Evolutionary conservation across 2,888 invertebrate genomes (phyloP).

Genomic region (Phengaris alcon): DNA sequence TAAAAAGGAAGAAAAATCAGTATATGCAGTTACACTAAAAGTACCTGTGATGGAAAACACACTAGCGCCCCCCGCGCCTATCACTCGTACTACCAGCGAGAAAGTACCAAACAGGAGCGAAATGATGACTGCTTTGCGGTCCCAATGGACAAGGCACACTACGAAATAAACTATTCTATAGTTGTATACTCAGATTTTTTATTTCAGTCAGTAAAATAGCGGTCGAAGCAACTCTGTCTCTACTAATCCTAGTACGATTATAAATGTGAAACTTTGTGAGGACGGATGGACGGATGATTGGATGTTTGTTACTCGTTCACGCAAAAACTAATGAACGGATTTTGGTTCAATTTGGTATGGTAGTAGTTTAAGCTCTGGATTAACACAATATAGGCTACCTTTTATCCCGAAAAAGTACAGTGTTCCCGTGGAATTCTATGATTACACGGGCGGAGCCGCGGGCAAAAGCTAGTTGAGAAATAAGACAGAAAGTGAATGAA

Average conservation of each 20-base stretch:
- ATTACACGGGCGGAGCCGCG: no score
- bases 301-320: no score
- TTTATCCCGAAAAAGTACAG: no score
- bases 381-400: no score
- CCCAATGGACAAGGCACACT: constrained; percentile 92
- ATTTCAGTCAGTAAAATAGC: neutral
- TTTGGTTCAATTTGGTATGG: no score
- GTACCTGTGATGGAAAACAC: constrained; percentile 67
- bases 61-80: constrained; percentile 81
- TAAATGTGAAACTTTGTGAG: no score
- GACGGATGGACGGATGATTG: no score
- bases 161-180: constrained; percentile 81
- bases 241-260: no score
- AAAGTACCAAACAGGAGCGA: constrained; percentile 92
- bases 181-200: constrained; percentile 30
- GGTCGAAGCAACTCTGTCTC: neutral
- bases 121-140: constrained; percentile 89
- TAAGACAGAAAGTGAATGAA: neutral
- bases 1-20: constrained; percentile 43
- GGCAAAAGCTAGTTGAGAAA: neutral
- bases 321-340: no score
- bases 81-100: constrained; percentile 90
- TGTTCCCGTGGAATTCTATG: no score
- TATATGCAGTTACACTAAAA: constrained; percentile 74
- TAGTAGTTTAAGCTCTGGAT: no score